Evolutionary conservation across 2,113 vertebrate genomes (phyloP).

Genomic region (Cebus imitator): DNA sequence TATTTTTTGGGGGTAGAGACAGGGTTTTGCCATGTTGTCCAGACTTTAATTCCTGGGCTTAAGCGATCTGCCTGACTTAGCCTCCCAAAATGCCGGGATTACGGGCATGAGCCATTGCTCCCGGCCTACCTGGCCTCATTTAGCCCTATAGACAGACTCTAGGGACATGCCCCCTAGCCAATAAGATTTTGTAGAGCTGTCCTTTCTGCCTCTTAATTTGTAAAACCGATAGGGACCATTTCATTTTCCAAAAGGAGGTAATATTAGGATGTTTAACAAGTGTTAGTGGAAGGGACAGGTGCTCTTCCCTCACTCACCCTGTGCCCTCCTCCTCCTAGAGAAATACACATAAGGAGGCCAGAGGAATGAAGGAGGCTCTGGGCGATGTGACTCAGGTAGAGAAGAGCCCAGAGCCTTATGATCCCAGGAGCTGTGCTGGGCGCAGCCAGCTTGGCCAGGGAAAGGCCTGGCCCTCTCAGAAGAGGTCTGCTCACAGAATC

Average conservation of each 20-base stretch:
- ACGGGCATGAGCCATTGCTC: no score
- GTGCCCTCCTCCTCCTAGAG: rapidly evolving
- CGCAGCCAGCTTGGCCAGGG: no score
- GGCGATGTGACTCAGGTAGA: not conserved
- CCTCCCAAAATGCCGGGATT: no score
- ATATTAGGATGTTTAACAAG: not conserved
- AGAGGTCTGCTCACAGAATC: not conserved
- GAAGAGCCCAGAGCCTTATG: not conserved
- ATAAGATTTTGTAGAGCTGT: not conserved
- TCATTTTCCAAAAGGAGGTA: not conserved
- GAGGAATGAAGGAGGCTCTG: no score
- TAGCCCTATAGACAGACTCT: not conserved
- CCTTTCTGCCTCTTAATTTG: not conserved
- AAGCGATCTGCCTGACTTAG: no score
- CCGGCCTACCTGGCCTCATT: not conserved
- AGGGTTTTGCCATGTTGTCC: no score
- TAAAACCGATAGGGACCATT: not conserved
- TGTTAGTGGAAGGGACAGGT: not conserved
- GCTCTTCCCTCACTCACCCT: no score
- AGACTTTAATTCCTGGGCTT: no score
- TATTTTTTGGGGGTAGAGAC: no score
- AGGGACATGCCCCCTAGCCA: not conserved
- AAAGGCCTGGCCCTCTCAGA: not conserved
- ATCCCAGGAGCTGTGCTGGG: not conserved
- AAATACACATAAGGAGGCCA: not conserved